phyloP scores from a whole-genome alignment of 2,113 vertebrate species.

The Porphyrio hochstetteri region DNA sequence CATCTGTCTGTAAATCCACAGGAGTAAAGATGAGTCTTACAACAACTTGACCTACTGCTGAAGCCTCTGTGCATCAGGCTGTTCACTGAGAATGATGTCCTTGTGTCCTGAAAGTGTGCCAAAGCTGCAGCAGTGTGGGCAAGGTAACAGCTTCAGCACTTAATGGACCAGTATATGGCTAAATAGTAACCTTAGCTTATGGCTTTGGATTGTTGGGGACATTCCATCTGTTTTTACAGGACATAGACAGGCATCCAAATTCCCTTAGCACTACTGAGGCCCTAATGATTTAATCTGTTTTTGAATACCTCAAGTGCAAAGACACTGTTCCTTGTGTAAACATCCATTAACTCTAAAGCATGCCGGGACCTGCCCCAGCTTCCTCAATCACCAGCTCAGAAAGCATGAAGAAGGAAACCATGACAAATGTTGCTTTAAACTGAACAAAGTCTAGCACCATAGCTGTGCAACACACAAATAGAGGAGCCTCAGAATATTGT shows the following conservation, averaged over 20 bases:
- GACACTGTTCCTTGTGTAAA: slow-evolving; percentile 28
- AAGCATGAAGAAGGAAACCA: slow-evolving; percentile 15
- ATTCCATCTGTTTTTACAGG: background rate
- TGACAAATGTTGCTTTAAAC: background rate
- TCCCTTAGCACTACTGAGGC: background rate
- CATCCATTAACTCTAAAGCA: slow-evolving; percentile 40
- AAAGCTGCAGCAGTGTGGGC: background rate
- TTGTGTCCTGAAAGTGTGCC: background rate
- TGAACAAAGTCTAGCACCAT: background rate
- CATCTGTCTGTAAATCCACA: background rate
- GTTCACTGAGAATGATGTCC: background rate
- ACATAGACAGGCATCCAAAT: background rate
- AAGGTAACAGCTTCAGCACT: background rate
- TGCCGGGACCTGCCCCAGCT: slow-evolving; percentile 22
- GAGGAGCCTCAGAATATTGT: background rate
- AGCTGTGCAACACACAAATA: background rate
- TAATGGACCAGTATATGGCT: background rate
- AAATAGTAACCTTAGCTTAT: background rate
- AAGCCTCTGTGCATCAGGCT: background rate
- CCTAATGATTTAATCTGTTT: background rate
- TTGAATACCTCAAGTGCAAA: slow-evolving; percentile 41
- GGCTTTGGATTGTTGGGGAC: background rate
- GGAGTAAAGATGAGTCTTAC: background rate
- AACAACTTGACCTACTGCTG: background rate
- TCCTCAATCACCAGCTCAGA: background rate